phyloP scores from a whole-genome alignment of 2,113 vertebrate genomes.

The Narcine bancroftii region DNA sequence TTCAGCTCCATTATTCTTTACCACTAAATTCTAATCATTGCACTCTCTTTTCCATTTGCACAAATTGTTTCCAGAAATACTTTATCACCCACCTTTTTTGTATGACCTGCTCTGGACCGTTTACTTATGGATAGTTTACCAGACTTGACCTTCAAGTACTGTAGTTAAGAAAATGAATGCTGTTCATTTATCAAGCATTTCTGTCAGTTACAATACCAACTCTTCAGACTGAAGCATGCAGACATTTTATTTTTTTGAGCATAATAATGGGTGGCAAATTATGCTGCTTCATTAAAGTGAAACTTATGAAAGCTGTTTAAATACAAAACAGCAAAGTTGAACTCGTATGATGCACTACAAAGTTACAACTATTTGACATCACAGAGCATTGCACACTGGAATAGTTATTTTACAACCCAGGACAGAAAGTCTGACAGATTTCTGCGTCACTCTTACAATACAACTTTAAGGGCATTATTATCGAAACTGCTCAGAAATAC shows the following conservation, averaged over 20 bases:
- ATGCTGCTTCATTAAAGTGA: constrained; percentile 62
- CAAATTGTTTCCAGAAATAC: neutral
- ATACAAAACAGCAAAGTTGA: constrained; percentile 68
- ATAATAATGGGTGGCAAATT: constrained; percentile 56
- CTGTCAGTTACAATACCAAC: constrained; percentile 45
- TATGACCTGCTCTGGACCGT: neutral
- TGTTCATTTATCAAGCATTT: constrained; percentile 16
- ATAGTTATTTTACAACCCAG: constrained; percentile 54
- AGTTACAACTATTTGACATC: constrained; percentile 79
- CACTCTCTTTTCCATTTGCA: neutral
- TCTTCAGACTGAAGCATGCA: constrained; percentile 69
- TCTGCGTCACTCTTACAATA: constrained; percentile 62
- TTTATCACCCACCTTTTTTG: neutral
- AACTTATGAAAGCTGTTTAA: constrained; percentile 60
- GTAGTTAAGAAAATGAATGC: constrained; percentile 30
- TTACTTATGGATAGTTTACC: neutral
- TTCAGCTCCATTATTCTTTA: constrained; percentile 10
- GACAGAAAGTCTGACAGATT: constrained; percentile 52
- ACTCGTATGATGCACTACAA: constrained; percentile 73
- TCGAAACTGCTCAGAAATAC: constrained; percentile 49
- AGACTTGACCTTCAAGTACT: neutral
- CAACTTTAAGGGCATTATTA: constrained; percentile 38
- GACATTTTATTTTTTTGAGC: constrained; percentile 71
- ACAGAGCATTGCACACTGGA: constrained; percentile 77
- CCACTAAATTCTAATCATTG: neutral